Conservation (phyloP, 2,797 vertebrate species). For the Harpagifer antarcticus region DNA sequence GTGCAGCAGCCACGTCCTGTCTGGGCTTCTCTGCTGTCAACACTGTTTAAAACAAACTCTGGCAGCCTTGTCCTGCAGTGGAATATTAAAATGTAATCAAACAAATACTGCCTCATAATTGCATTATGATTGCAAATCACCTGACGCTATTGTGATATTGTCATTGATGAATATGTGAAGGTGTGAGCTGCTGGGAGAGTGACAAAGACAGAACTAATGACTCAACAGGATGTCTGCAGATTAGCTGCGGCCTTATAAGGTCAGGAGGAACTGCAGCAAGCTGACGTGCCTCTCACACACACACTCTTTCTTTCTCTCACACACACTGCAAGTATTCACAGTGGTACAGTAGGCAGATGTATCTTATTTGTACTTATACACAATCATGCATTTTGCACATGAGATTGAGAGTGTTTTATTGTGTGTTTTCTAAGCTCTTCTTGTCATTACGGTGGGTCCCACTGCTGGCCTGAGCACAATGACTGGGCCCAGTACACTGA, state of each 20-base stretch:
- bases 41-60: slow-evolving; percentile 37
- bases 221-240: slow-evolving; percentile 51
- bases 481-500: slow-evolving; percentile 49
- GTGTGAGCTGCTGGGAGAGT: slow-evolving; percentile 48
- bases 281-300: slow-evolving; percentile 10
- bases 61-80: slow-evolving; percentile 27
- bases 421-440: slow-evolving; percentile 26
- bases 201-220: slow-evolving; percentile 64
- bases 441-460: slow-evolving; percentile 44
- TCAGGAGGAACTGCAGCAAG: slow-evolving; percentile 61
- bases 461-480: slow-evolving; percentile 54
- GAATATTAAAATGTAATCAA: slow-evolving; percentile 55
- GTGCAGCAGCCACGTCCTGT: slow-evolving; percentile 6
- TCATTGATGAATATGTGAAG: slow-evolving; percentile 50
- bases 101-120: slow-evolving; percentile 45
- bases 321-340: slow-evolving; percentile 17
- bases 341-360: slow-evolving; percentile 6
- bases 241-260: slow-evolving; percentile 56
- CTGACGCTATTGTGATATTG: slow-evolving; percentile 44
- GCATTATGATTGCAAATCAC: slow-evolving; percentile 63
- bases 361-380: slow-evolving; percentile 13
- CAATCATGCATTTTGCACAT: slow-evolving; percentile 11
- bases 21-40: slow-evolving; percentile 24
- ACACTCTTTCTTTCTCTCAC: background rate
- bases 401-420: slow-evolving; percentile 21